phyloP scores from a whole-genome alignment of 2,888 invertebrate genomes.

The Xestia c-nigrum region DNA sequence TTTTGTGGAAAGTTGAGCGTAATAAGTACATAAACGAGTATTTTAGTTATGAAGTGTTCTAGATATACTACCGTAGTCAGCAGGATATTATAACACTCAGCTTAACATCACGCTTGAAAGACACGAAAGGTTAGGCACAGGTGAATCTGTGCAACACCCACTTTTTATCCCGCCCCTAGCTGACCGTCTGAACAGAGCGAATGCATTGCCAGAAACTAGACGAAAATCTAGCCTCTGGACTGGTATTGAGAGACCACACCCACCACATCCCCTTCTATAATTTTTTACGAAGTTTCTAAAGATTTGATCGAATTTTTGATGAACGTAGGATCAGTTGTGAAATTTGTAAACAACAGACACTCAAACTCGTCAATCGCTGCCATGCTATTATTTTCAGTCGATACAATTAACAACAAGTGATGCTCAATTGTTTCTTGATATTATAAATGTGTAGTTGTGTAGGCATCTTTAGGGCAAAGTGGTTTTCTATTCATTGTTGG shows the following conservation, averaged over 20 bases:
- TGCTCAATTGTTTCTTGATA: neutral
- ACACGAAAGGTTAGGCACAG: neutral
- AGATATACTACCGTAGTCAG: neutral
- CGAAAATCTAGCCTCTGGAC: neutral
- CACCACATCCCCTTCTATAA: too few relatives aligned
- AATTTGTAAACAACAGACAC: neutral
- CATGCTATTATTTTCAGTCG: neutral
- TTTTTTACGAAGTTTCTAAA: neutral
- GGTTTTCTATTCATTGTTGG: neutral
- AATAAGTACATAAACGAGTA: neutral
- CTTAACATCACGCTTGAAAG: neutral
- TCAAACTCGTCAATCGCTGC: neutral
- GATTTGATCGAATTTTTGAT: neutral
- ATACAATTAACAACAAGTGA: neutral
- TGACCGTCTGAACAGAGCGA: neutral
- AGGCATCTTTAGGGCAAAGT: neutral
- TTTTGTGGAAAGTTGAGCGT: constrained; percentile 5
- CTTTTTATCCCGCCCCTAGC: neutral
- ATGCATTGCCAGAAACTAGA: neutral
- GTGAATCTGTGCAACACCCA: neutral
- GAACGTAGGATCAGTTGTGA: neutral
- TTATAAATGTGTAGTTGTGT: neutral
- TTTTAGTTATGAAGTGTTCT: neutral
- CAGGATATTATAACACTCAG: neutral
- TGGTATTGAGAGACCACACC: neutral